A percentile compares a stretch with the other conserved stretches of the same genome.
phyloP scores from a whole-genome alignment of 2,113 vertebrate genomes.

The Climacteris rufus region DNA sequence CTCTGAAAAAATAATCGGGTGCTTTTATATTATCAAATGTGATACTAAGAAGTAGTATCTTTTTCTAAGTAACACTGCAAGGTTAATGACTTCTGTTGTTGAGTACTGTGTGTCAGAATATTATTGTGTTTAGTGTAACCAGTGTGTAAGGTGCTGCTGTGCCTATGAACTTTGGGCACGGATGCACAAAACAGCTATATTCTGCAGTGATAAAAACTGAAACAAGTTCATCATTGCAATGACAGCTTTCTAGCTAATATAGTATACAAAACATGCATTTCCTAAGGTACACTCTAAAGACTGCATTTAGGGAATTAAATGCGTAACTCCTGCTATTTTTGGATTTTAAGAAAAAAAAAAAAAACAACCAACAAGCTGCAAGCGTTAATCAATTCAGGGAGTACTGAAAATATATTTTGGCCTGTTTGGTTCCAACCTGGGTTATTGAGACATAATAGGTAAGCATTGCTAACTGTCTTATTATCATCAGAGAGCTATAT shows the following conservation, averaged over 20 bases:
- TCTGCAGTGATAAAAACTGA: neutral
- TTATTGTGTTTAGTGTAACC: conserved; percentile 19
- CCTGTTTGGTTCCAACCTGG: neutral
- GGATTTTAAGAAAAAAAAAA: neutral
- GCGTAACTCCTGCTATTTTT: neutral
- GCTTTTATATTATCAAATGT: neutral
- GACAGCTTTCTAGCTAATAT: neutral
- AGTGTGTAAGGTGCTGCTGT: conserved; percentile 10
- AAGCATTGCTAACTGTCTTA: neutral
- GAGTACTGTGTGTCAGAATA: conserved; percentile 9
- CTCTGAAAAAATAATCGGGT: neutral
- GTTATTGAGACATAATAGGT: neutral
- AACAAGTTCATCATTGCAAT: neutral
- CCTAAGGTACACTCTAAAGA: neutral
- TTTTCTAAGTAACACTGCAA: conserved; percentile 14
- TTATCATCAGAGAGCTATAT: neutral
- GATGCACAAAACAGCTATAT: neutral
- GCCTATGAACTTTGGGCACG: neutral
- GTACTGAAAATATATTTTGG: neutral
- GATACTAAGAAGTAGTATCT: neutral
- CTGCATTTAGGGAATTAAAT: conserved; percentile 19
- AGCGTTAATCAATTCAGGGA: neutral
- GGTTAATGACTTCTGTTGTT: conserved; percentile 22
- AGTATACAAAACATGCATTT: neutral
- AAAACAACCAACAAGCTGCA: neutral